A percentile compares a stretch with the other conserved stretches of the same genome.
phyloP scores from a whole-genome alignment of 2,888 invertebrate species.

The Cosmopolites sordidus region DNA sequence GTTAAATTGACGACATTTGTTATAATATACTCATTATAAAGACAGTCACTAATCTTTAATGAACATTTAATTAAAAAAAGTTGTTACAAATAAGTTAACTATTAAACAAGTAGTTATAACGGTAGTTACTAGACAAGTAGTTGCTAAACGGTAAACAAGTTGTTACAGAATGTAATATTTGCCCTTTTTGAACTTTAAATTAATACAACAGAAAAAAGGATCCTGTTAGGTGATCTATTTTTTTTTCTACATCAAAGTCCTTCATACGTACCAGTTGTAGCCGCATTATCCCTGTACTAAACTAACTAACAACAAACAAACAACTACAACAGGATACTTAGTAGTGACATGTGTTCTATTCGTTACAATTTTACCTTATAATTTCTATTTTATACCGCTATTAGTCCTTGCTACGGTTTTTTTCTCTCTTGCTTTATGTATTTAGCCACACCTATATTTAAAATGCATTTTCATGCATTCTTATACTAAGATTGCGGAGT shows the following conservation, averaged over 20 bases:
- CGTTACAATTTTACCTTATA: conserved; percentile 25
- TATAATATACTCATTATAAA: too few species aligned
- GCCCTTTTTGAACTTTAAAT: too few species aligned
- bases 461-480: conserved; percentile 29
- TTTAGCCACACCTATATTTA: conserved; percentile 35
- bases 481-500: conserved; percentile 5
- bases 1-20: too few species aligned
- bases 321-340: conserved; percentile 22
- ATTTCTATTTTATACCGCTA: conserved; percentile 42
- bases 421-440: conserved; percentile 25
- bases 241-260: not conserved
- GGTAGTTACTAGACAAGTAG: too few species aligned
- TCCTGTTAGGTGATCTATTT: not conserved
- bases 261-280: conserved; percentile 18
- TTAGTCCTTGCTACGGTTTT: conserved; percentile 43
- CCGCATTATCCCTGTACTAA: conserved; percentile 12
- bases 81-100: too few species aligned
- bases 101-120: too few species aligned
- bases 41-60: too few species aligned
- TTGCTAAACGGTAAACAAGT: too few species aligned
- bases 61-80: too few species aligned
- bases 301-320: not conserved
- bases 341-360: conserved; percentile 18
- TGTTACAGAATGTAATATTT: too few species aligned
- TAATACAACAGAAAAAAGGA: too few species aligned